Conservation (phyloP, 2,888 invertebrate genomes). For the Xestia rhomboidea region DNA sequence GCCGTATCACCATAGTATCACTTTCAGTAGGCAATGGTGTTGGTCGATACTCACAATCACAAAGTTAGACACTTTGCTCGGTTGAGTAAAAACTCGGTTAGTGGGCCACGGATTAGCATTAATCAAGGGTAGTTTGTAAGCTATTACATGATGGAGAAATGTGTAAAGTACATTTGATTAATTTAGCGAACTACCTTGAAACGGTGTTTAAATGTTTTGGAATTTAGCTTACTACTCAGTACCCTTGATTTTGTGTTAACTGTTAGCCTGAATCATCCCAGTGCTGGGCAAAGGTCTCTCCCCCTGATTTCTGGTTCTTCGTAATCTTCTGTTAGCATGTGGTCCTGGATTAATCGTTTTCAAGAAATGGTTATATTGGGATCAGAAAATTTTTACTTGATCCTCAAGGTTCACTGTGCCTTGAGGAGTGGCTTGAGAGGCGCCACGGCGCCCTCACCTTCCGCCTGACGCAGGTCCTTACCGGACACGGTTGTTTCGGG, state of each 20-base stretch:
- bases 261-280: not conserved
- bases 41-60: constrained; percentile 36
- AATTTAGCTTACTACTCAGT: too few relatives aligned
- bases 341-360: not conserved
- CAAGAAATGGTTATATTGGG: not conserved
- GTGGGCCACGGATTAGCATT: constrained; percentile 55
- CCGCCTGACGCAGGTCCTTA: too few relatives aligned
- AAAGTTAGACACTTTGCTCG: constrained; percentile 29
- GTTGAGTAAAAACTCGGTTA: constrained; percentile 54
- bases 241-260: not conserved
- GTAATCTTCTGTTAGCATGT: not conserved
- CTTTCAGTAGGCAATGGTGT: constrained; percentile 23
- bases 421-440: too few relatives aligned
- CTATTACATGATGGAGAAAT: constrained; percentile 21
- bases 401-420: not conserved
- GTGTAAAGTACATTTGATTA: not conserved
- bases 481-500: too few relatives aligned
- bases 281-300: not conserved
- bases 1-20: constrained; percentile 26
- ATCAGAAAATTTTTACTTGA: not conserved
- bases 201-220: not conserved
- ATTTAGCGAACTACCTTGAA: constrained; percentile 19
- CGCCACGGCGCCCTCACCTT: too few relatives aligned
- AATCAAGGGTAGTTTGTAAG: constrained; percentile 43
- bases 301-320: not conserved